A percentile compares a stretch with the other conserved stretches of the same genome.
Evolutionary conservation across 92 coral and sea anemone genomes (phyloP).

Genomic region (Zoanthus sociatus): DNA sequence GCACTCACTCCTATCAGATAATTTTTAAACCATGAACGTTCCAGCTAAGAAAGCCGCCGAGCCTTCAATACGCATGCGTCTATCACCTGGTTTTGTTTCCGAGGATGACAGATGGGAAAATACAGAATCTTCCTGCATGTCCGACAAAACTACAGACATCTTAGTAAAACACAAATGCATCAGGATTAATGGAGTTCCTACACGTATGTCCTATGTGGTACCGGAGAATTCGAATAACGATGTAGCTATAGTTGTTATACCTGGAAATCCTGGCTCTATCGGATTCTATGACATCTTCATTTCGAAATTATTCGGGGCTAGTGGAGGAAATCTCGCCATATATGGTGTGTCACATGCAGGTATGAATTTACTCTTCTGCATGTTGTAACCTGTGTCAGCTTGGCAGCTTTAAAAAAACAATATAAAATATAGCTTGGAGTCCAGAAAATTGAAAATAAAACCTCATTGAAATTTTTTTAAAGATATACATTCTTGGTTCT

Average conservation of each 20-base stretch:
- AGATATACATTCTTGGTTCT: background rate
- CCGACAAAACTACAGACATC: conserved; percentile 20
- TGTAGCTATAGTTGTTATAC: conserved; percentile 1
- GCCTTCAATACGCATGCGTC: conserved; percentile 29
- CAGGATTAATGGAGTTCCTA: conserved; percentile 46
- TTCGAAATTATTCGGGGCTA: conserved; percentile 33
- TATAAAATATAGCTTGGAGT: background rate
- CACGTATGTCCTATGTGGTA: conserved; percentile 37
- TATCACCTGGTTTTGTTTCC: conserved; percentile 28
- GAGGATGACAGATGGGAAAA: conserved; percentile 35
- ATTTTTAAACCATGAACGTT: background rate
- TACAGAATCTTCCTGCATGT: conserved; percentile 13
- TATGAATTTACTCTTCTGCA: background rate
- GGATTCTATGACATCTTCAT: conserved; percentile 61
- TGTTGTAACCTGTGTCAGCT: background rate
- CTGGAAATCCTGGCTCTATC: background rate
- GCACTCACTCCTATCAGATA: background rate
- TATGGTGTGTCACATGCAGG: conserved; percentile 70
- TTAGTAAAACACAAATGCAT: conserved; percentile 38
- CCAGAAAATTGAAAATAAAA: background rate
- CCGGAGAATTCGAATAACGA: background rate
- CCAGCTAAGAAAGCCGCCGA: background rate
- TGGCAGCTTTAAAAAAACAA: background rate
- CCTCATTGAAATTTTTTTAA: background rate
- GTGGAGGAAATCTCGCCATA: conserved; percentile 49